Evolutionary conservation across 2,888 invertebrate genomes (phyloP), one percentile per base, ranked within the genome.

Genomic region (Julus scanicus): DNA sequence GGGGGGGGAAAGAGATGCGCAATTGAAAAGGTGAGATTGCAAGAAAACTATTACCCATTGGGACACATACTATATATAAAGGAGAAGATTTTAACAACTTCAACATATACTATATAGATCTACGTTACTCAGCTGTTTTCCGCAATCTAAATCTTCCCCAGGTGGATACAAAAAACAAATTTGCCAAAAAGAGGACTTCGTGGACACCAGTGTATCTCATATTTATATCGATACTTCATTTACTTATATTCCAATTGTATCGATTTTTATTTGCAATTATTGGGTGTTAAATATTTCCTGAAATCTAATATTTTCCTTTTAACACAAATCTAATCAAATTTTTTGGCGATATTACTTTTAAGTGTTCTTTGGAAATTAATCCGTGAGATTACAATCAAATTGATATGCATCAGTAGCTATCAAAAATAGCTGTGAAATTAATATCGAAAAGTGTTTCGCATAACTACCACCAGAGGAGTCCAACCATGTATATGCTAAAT

Each of bases 1-100:
- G 85, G 85, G 85, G 40, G 0, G 40, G 2, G 48, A 44, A 48
- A 20, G 83, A 83, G 49, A 85, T 49, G 85, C 2, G 29, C 44
- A 85, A 85, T 85, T 44, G 85, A 85, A 48, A 85, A 85, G 85
- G 49, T 48, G 85, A 85, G 80, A 80, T 80, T 37, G 80, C 80
- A 80, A 80, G 80, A 80, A 80, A 80, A 15, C 8, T 80, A 80
- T 80, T 80, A 80, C 29, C 80, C 80, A 80, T 80, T 37, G 80
- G 80, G 37, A 80, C 6, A 29, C 11, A 2, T 3, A n/a, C n/a
- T n/a, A 20, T 20, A 20, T 20, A 20, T 63, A 11, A 29, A 29
- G 2, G 9, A 57, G 11, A 15, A 63, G 63, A 63, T 63, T 37
- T 80, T 80, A 11, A 80, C 80, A 39, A 80, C 29, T 39, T 80